Conservation (phyloP, 2,113 vertebrate genomes). For the Pachypanchax playfairii region DNA sequence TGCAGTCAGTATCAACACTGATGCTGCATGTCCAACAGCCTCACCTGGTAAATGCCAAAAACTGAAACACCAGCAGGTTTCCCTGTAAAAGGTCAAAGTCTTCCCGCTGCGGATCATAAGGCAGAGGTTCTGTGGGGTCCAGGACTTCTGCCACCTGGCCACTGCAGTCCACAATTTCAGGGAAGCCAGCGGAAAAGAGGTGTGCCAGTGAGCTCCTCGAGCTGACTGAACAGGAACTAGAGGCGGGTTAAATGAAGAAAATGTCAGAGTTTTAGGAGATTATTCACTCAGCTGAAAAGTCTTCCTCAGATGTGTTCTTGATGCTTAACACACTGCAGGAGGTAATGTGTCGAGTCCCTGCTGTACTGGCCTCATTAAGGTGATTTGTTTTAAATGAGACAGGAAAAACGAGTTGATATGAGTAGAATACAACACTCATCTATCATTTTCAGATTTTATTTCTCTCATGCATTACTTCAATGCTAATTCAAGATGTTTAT, state of each 20-base stretch:
- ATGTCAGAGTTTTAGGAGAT: not conserved
- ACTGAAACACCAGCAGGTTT: conserved; percentile 90
- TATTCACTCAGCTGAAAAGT: conserved; percentile 19
- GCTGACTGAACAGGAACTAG: conserved; percentile 76
- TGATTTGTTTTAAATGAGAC: conserved; percentile 53
- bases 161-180: conserved; percentile 81
- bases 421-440: conserved; percentile 5
- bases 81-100: conserved; percentile 84
- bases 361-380: conserved; percentile 25
- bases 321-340: conserved; percentile 26
- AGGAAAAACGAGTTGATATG: conserved; percentile 19
- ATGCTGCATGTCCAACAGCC: too few relatives aligned
- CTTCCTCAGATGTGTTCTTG: not conserved
- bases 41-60: conserved; percentile 91
- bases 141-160: conserved; percentile 81
- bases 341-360: conserved; percentile 24
- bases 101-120: conserved; percentile 82
- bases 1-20: conserved; percentile 6
- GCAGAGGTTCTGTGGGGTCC: conserved; percentile 71
- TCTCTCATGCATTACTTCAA: conserved; percentile 15
- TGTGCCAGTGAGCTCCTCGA: conserved; percentile 83
- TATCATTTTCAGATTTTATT: conserved; percentile 18
- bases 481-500: conserved; percentile 17
- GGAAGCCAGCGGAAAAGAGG: conserved; percentile 84
- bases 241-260: conserved; percentile 14